Base-by-base conservation (phyloP, 2,888 invertebrate species). In the Onthophagus sagittarius region DNA sequence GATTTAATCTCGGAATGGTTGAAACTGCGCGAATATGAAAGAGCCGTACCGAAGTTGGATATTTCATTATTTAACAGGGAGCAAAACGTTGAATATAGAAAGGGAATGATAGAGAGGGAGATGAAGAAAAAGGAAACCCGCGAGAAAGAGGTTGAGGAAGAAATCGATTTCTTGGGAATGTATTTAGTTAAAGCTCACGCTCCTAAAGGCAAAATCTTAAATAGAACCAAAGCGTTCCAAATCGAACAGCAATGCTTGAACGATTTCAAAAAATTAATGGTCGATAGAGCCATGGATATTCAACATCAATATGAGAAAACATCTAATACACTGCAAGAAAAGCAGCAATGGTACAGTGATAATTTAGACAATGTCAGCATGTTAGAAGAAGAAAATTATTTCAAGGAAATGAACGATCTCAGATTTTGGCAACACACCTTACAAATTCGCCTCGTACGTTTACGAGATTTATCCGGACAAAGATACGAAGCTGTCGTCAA, bases 231-330 rank as follows among this genome's bases (percentile, higher is more conserved):
- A 64, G 87, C 89, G 0, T 63, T 85, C 0, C 84, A 87, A 70
- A 86, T 90, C 39, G 88, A 87, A 11, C 83, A 88, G 0, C 81
- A 88, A 3, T 94, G 94, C 75, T 84, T 94, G 63, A 87, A 86
- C 71, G 93, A 94, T 80, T 91, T 92, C 78, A 92, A 91, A 79
- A 84, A 88, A 0, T 86, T 88, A 39, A 88, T 91, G 75, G 84
- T 92, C 3, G 86, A 87, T 0, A 85, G 93, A 63, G 91, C 93
- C 13, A 90, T 89, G 76, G 83, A 88, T 53, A 88, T 94, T 23
- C 91, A 93, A 78, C 86, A 86, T 23, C 87, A 90, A 77, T 92
- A 91, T 81, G 91, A 93, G 78, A 86, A 87, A 85, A 91, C 91
- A n/a, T 70, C 73, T 15, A 70, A 23, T 39, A 86, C 88, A 76